Evolutionary conservation across 1,140 invertebrate species (phyloP).

Genomic region (Drosophila navojoa): DNA sequence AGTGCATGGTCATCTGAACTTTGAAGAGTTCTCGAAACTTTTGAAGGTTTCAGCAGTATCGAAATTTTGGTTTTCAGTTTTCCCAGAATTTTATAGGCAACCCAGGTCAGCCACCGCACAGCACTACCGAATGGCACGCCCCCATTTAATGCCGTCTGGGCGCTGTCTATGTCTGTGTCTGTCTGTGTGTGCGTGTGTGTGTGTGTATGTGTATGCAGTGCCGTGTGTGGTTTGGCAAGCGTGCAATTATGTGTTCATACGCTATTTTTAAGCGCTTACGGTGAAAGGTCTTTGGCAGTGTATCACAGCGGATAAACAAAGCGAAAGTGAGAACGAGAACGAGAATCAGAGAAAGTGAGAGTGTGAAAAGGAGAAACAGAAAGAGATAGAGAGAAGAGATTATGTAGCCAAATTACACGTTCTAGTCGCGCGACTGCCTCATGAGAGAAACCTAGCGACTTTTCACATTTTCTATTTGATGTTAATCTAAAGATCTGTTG

Average conservation of each 20-base stretch:
- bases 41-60: background rate
- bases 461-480: background rate
- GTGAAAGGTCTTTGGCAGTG: constrained; percentile 51
- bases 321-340: background rate
- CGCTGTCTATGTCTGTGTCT: constrained; percentile 32
- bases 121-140: constrained; percentile 29
- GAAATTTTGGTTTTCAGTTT: background rate
- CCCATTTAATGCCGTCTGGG: constrained; percentile 39
- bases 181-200: constrained; percentile 9
- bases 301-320: constrained; percentile 21
- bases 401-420: background rate
- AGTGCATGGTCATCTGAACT: background rate
- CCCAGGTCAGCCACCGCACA: constrained; percentile 10
- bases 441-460: too few relatives aligned
- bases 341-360: background rate
- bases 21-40: background rate
- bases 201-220: constrained; percentile 17
- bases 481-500: background rate
- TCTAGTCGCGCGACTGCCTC: background rate
- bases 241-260: constrained; percentile 43
- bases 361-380: background rate
- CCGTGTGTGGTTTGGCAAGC: constrained; percentile 34
- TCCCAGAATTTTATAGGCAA: background rate
- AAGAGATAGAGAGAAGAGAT: too few relatives aligned
- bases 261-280: constrained; percentile 46